Conservation (phyloP, 2,888 invertebrate genomes). For the Zaprionus lineosus region DNA sequence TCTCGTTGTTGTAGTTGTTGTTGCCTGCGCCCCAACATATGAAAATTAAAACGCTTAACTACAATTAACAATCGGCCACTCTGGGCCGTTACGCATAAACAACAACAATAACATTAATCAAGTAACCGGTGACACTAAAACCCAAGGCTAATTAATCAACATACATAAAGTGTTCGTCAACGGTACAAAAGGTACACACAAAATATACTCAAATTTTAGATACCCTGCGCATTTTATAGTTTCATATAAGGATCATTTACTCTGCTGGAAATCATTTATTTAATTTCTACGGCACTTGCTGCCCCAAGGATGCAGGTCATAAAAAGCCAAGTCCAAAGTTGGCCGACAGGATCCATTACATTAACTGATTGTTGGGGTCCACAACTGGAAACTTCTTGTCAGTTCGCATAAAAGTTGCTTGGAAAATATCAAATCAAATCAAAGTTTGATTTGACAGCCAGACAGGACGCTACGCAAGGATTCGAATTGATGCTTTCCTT, state of each 20-base stretch:
- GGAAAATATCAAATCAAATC: constrained; percentile 69
- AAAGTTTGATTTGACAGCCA: constrained; percentile 74
- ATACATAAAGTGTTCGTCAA: constrained; percentile 13
- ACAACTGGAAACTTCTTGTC: constrained; percentile 52
- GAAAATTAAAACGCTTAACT: constrained; percentile 72
- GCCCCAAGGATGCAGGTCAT: too few species aligned
- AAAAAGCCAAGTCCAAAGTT: not conserved
- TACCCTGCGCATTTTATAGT: not conserved
- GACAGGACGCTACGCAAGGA: constrained; percentile 38
- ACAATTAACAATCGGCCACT: constrained; percentile 68
- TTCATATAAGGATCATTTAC: too few species aligned
- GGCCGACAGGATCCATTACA: constrained; percentile 35
- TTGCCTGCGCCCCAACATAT: constrained; percentile 40
- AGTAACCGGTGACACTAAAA: constrained; percentile 54
- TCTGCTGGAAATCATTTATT: too few species aligned
- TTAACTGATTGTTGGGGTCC: constrained; percentile 65
- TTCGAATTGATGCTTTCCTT: constrained; percentile 38
- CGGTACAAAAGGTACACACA: not conserved
- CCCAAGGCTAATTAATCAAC: constrained; percentile 58
- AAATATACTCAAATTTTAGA: not conserved
- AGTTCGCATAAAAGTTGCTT: constrained; percentile 70
- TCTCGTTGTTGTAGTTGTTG: constrained; percentile 2
- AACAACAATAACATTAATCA: constrained; percentile 61
- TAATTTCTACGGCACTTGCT: too few species aligned
- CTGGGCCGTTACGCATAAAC: constrained; percentile 19